Conservation (phyloP, 2,888 invertebrate genomes). For the Taenaris catops region DNA sequence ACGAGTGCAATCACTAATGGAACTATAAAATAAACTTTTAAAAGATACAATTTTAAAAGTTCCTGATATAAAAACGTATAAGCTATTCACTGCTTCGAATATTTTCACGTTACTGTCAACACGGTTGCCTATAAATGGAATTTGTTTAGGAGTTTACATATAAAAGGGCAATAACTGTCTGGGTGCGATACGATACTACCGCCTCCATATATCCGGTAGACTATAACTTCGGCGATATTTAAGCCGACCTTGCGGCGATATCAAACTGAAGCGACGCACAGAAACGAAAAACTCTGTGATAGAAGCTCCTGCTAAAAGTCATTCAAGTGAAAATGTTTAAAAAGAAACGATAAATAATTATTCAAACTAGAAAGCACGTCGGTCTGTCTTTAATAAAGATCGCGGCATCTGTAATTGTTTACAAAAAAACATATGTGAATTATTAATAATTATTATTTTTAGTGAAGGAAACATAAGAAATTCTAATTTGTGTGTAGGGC, state of each 20-base stretch:
- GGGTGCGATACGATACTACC: constrained; percentile 44
- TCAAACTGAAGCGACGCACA: constrained; percentile 7
- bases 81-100: constrained; percentile 21
- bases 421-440: too few relatives aligned
- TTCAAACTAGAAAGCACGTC: too few relatives aligned
- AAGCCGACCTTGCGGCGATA: constrained; percentile 7
- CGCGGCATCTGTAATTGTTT: too few relatives aligned
- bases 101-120: constrained; percentile 47
- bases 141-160: constrained; percentile 49
- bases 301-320: too few relatives aligned
- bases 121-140: constrained; percentile 51
- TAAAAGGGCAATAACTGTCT: constrained; percentile 62
- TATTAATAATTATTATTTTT: too few relatives aligned
- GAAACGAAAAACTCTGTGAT: not conserved
- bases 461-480: too few relatives aligned
- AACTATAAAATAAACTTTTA: not conserved
- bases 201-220: constrained; percentile 17
- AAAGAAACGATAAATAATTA: too few relatives aligned
- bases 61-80: not conserved
- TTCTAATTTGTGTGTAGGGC: too few relatives aligned
- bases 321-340: too few relatives aligned
- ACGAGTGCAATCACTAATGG: too few relatives aligned
- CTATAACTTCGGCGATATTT: constrained; percentile 10
- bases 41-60: not conserved
- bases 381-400: too few relatives aligned